Percentiles rank a stretch among this genome's conserved stretches.
Conservation (phyloP, 2,113 vertebrate species). For the Chauna torquata region DNA sequence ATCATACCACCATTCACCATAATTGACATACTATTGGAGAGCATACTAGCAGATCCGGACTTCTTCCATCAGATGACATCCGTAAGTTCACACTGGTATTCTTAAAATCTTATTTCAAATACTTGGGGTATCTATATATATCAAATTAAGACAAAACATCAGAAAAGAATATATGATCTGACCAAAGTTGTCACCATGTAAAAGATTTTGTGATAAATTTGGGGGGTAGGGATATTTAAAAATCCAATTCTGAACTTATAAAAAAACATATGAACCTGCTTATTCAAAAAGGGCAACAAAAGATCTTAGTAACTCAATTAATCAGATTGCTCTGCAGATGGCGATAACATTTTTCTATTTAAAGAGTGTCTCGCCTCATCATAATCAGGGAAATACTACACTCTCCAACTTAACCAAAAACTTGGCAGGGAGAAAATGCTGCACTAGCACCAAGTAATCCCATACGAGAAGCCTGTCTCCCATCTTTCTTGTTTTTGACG, state of each 20-base stretch:
- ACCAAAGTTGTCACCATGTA: not conserved
- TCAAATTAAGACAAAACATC: not conserved
- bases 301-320: slow-evolving; percentile 12
- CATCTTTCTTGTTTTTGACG: slow-evolving; percentile 8
- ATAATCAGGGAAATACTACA: slow-evolving; percentile 39
- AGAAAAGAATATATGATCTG: not conserved
- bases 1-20: not conserved
- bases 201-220: not conserved
- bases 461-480: slow-evolving; percentile 37
- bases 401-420: slow-evolving; percentile 32
- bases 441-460: slow-evolving; percentile 22
- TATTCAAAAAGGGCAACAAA: slow-evolving; percentile 1
- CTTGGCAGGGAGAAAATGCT: slow-evolving; percentile 36
- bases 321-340: slow-evolving; percentile 56
- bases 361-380: slow-evolving; percentile 41
- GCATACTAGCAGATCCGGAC: not conserved
- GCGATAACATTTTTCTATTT: slow-evolving; percentile 44
- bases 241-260: not conserved
- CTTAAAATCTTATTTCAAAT: not conserved
- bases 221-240: not conserved
- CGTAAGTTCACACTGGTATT: not conserved
- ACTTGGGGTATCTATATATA: not conserved
- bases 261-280: not conserved
- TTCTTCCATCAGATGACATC: not conserved
- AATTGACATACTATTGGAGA: not conserved